Conservation (phyloP, 2,113 vertebrate genomes). For the Strigops habroptila region DNA sequence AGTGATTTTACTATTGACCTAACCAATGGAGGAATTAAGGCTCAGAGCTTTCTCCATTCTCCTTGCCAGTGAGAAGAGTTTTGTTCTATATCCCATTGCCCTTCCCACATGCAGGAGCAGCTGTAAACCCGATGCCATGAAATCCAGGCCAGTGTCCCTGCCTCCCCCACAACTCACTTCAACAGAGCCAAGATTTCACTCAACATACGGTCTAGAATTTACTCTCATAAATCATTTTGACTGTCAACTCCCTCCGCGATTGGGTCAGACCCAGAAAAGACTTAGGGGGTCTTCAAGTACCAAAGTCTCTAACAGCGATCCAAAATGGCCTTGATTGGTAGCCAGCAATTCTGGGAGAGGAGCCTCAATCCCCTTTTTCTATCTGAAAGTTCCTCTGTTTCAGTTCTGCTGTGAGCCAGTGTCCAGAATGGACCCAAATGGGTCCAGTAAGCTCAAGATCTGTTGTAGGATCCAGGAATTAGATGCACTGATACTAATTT, state of each 20-base stretch:
- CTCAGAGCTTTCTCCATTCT: not conserved
- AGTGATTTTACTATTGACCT: not conserved
- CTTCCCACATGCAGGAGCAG: not conserved
- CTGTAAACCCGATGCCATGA: constrained; percentile 5
- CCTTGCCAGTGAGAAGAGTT: not conserved
- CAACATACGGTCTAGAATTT: constrained; percentile 21
- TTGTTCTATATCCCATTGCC: not conserved
- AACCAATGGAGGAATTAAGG: fast-evolving
- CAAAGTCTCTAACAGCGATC: not conserved
- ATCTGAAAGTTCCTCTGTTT: fast-evolving
- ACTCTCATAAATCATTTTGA: constrained; percentile 23
- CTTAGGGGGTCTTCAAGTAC: constrained; percentile 22
- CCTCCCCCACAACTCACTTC: not conserved
- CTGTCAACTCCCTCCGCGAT: constrained; percentile 27
- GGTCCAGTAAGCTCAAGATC: not conserved
- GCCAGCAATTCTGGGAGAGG: not conserved
- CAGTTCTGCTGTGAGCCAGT: not conserved
- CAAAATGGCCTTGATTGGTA: not conserved
- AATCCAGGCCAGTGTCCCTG: not conserved
- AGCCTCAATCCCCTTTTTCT: not conserved
- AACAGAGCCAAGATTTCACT: not conserved
- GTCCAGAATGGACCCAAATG: fast-evolving
- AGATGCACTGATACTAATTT: fast-evolving
- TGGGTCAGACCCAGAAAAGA: not conserved
- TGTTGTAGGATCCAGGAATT: not conserved